Evolutionary conservation across 2,113 vertebrate genomes (phyloP), one percentile per base, ranked within the genome.

Genomic region (Hyperoodon ampullatus): DNA sequence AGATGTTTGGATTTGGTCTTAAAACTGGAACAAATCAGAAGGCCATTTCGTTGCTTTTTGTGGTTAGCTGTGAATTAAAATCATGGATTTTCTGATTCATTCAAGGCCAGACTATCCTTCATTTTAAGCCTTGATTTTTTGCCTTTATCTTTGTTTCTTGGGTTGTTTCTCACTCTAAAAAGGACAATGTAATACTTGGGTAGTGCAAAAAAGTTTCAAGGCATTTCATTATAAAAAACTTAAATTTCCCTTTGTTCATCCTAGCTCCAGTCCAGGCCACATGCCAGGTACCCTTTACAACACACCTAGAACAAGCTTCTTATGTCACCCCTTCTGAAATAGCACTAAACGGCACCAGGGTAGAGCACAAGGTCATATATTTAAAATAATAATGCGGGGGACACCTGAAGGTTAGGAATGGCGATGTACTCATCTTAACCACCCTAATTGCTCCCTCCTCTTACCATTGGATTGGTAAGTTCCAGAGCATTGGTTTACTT

Each of bases 21-120:
- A 88, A 96, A 95, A 81, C 50, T 89, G 58, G 82, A 90, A 96
- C 65, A 96, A 97, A 97, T 95, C 84, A 95, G 88, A 95, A 95
- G 53, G 33, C 28, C 19, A 88, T 94, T 96, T 95, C 82, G 80
- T 77, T 94, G 72, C 42, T 96, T 89, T 81, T 87, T 96, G 39
- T 71, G 44, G 65, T 80, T 93, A 96, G 55, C 90, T 90, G 70
- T 86, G 53, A 96, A 95, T 93, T 96, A 89, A 97, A 97, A 90
- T 91, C 21, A 68, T 89, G 35, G 39, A 86, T 92, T 89, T 92
- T 94, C 90, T 84, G 88, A 95, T 90, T 96, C 63, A 95, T 44
- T 94, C 44, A 89, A 93, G 75, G 33, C 63, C 78, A 90, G 55
- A 87, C 19, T 83, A 85, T 90, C 53, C 47, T 95, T 96, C 72